phyloP scores from a whole-genome alignment of 2,113 vertebrate species.

The Tetrao urogallus region DNA sequence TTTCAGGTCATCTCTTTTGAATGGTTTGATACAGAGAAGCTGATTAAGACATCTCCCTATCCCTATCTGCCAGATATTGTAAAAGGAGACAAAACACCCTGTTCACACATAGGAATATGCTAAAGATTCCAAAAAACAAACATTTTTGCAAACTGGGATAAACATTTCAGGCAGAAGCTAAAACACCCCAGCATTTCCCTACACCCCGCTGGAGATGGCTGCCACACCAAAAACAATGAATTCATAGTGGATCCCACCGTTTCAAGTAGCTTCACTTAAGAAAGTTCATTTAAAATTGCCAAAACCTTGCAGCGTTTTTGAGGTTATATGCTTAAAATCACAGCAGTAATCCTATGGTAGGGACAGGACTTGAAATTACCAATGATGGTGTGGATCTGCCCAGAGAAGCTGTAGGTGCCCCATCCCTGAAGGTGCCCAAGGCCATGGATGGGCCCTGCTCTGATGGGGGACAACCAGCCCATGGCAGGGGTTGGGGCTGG shows the following conservation, averaged over 20 bases:
- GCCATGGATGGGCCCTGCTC: too few species aligned
- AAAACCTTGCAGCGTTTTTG: background rate
- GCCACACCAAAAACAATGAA: background rate
- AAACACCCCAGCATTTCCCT: background rate
- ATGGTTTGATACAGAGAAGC: background rate
- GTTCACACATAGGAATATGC: background rate
- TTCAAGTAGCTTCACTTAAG: background rate
- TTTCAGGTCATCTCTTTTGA: conserved; percentile 25
- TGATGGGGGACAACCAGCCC: too few species aligned
- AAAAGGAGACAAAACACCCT: background rate
- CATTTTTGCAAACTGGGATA: background rate
- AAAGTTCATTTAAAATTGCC: background rate
- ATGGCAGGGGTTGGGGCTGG: too few species aligned
- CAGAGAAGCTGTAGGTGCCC: background rate
- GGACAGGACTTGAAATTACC: rapidly evolving
- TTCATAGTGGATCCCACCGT: background rate
- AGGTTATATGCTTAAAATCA: background rate
- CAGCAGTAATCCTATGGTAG: background rate
- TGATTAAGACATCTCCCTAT: background rate
- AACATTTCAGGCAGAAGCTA: background rate
- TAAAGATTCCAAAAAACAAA: background rate
- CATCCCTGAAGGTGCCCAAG: too few species aligned
- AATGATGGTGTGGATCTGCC: background rate
- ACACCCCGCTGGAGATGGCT: background rate
- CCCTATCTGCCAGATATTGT: background rate